Percentiles rank a stretch among this genome's conserved stretches.
Conservation (phyloP, 2,797 vertebrate genomes). For the Gastrophryne carolinensis region DNA sequence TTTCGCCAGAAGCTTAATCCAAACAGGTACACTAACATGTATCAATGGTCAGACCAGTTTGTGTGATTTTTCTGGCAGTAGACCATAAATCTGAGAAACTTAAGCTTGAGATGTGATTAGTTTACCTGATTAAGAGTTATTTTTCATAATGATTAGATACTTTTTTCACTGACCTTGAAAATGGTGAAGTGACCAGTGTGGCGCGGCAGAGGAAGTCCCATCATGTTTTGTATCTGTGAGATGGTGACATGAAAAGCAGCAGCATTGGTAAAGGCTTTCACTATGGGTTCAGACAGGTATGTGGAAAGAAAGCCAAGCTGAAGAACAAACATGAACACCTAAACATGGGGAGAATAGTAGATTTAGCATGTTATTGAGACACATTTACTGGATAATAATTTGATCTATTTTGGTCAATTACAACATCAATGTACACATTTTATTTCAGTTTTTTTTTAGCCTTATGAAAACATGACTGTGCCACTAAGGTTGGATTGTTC, state of each 20-base stretch:
- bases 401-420: not conserved
- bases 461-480: too few species aligned
- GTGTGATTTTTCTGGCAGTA: too few species aligned
- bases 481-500: too few species aligned
- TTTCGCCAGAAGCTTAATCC: too few species aligned
- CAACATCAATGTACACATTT: too few species aligned
- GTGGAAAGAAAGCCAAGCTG: slow-evolving; percentile 89
- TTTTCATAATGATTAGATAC: not conserved
- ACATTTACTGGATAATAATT: not conserved
- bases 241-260: slow-evolving; percentile 88
- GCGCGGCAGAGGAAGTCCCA: slow-evolving; percentile 83
- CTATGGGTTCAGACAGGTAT: slow-evolving; percentile 88
- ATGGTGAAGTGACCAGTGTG: slow-evolving; percentile 83
- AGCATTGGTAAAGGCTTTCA: slow-evolving; percentile 89
- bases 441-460: too few species aligned
- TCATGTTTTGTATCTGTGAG: slow-evolving; percentile 87
- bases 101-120: too few species aligned
- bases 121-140: too few species aligned
- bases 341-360: slow-evolving; percentile 59
- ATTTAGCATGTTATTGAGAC: not conserved
- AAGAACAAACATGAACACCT: slow-evolving; percentile 86
- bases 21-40: too few species aligned
- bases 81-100: too few species aligned
- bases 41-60: too few species aligned
- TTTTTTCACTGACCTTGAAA: slow-evolving; percentile 77